Evolutionary conservation across 2,888 invertebrate species (phyloP), one percentile per base, ranked within the genome.

Genomic region (Odontothrips loti): DNA sequence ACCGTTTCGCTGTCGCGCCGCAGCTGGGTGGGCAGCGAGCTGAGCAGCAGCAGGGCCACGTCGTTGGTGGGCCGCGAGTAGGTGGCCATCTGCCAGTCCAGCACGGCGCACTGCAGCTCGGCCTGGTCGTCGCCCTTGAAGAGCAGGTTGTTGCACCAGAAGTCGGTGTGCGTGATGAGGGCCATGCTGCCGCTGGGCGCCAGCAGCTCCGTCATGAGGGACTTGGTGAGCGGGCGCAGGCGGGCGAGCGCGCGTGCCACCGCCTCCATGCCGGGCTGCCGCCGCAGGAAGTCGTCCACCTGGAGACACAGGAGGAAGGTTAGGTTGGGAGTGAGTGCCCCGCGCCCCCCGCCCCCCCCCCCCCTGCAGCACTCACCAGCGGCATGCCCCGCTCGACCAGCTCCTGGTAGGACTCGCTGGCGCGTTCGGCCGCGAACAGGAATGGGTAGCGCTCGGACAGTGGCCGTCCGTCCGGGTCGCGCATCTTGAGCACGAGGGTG

Each of bases 81-180:
- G 48, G 86, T 85, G 80, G 94, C 93, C 94, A 95, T 94, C 89
- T 95, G 95, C 94, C 94, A 95, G 86, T 95, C 94, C 79, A 95
- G 87, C 80, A 94, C 93, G 81, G 92, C 90, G 86, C 94, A 95
- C 82, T 91, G 90, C 23, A 87, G 86, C 68, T 86, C 86, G 68
- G 23, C 68, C 82, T 91, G 90, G 27, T 87, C 86, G 68, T 86
- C 86, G 82, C 91, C 90, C 81, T 90, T 89, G 85, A 95, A 94
- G 82, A 94, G 88, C 23, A 94, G 89, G 87, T 94, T 94, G 84
- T 94, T 94, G 86, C 93, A 93, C 95, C 95, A 95, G 87, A 95
- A 95, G 86, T 95, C 95, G 0, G 94, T 94, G 86, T 95, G 95
- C 0, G 94, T 94, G 82, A 95, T 92, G 10, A 94, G 89, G 0